Evolutionary conservation across 1,140 invertebrate genomes (phyloP).

Genomic region (Camponotus floridanus): DNA sequence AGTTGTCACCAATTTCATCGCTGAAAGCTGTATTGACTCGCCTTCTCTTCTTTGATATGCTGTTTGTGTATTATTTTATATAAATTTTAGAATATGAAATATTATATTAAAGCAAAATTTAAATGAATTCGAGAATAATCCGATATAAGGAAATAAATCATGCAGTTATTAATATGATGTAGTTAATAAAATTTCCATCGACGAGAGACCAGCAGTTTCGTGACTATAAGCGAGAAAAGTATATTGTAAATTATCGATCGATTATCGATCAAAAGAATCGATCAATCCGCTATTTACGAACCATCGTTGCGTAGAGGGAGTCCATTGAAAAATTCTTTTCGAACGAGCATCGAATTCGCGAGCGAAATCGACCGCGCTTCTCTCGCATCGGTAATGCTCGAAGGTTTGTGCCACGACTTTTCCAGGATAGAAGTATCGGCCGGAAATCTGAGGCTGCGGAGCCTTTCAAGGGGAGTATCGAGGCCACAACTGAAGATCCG

Average conservation of each 20-base stretch:
- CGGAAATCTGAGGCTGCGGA: constrained; percentile 29
- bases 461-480: constrained; percentile 45
- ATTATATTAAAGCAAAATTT: background rate
- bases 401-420: constrained; percentile 64
- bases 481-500: constrained; percentile 34
- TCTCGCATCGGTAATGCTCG: constrained; percentile 59
- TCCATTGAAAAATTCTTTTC: constrained; percentile 57
- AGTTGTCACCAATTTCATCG: background rate
- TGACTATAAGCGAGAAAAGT: background rate
- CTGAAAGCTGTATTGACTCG: background rate
- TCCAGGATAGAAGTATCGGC: constrained; percentile 63
- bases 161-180: constrained; percentile 14
- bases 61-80: background rate
- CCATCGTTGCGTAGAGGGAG: background rate
- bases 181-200: constrained; percentile 20
- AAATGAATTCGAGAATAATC: background rate
- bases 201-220: constrained; percentile 20
- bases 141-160: background rate
- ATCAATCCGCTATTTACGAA: constrained; percentile 39
- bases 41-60: background rate
- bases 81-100: background rate
- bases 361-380: constrained; percentile 40
- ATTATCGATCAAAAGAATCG: constrained; percentile 33
- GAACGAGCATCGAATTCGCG: constrained; percentile 45
- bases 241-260: background rate